Evolutionary conservation across 30 jellyfish, hydroid and myxozoan species (phyloP).

Genomic region (Hydra vulgaris): DNA sequence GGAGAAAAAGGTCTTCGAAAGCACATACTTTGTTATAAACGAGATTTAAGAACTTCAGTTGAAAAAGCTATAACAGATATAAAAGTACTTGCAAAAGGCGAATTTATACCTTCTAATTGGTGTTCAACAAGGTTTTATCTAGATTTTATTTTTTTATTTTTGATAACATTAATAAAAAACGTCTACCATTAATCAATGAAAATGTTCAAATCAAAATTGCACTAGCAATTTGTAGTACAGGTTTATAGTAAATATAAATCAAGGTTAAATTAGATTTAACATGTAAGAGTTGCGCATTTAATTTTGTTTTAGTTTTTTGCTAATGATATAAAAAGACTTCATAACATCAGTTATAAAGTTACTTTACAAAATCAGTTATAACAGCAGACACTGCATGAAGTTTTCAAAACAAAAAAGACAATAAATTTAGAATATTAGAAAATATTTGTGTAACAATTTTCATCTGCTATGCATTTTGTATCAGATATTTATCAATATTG

Average conservation of each 20-base stretch:
- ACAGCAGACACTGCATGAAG: no score
- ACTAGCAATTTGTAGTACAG: background rate
- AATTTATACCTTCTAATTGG: slow-evolving; percentile 47
- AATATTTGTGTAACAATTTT: no score
- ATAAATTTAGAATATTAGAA: no score
- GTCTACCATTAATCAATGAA: background rate
- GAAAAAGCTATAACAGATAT: slow-evolving; percentile 67
- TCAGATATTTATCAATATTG: no score
- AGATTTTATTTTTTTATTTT: no score
- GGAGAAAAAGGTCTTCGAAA: slow-evolving; percentile 71
- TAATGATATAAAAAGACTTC: no score
- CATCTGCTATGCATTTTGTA: no score
- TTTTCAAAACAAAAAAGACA: no score
- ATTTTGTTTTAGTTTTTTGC: no score
- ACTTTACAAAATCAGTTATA: no score
- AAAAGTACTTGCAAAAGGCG: slow-evolving; percentile 58
- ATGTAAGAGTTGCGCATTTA: no score
- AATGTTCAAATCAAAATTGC: background rate
- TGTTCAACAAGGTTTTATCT: slow-evolving; percentile 62
- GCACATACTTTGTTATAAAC: slow-evolving; percentile 51
- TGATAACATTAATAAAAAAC: background rate
- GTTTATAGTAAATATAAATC: background rate
- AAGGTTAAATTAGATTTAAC: background rate
- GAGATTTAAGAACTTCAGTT: slow-evolving; percentile 34
- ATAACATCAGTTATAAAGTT: no score